Base-by-base conservation (phyloP, 2,797 vertebrate species). In the Rousettus madagascariensis region DNA sequence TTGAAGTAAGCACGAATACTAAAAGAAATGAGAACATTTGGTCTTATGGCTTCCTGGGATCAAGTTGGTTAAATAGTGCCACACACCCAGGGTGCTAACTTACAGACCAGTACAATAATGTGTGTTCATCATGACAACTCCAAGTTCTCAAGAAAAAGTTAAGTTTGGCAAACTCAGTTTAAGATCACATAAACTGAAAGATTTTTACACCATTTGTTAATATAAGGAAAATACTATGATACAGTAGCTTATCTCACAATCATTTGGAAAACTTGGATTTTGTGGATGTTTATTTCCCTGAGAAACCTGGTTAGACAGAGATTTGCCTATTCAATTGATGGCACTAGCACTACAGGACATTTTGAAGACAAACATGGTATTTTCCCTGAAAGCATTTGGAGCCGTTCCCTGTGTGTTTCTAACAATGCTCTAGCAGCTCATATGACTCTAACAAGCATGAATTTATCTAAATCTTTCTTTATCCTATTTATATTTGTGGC, bases 401-500 rank as follows among this genome's bases (percentile, higher is more conserved):
- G 82, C 94, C 12, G 2, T 95, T 96, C 93, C 94, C 93, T 93
- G 72, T 94, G 96, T 95, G 90, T 97, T 96, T 95, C 93, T 95
- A 97, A 96, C 93, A 97, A 97, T 95, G 95, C 95, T 93, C 57
- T 90, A 94, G 94, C 95, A 77, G 86, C 95, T 97, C 93, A 65
- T 91, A 90, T 30, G 87, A 96, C 94, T 94, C 91, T 97, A 95
- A 89, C 85, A 77, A 90, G 95, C 43, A 82, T 89, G 87, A 95
- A 96, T 97, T 96, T 94, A 97, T 96, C 97, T 94, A 80, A 96
- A 80, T 96, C 96, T 90, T 95, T 92, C 96, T 97, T 96, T 86
- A 95, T 88, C 96, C 96, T 97, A 97, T 98, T 97, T 97, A 97
- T 97, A 97, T 97, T 96, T 97, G 96, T 96, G 96, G 96, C 97